Evolutionary conservation across 1,140 invertebrate species (phyloP).

Genomic region (Rhynchophorus ferrugineus): DNA sequence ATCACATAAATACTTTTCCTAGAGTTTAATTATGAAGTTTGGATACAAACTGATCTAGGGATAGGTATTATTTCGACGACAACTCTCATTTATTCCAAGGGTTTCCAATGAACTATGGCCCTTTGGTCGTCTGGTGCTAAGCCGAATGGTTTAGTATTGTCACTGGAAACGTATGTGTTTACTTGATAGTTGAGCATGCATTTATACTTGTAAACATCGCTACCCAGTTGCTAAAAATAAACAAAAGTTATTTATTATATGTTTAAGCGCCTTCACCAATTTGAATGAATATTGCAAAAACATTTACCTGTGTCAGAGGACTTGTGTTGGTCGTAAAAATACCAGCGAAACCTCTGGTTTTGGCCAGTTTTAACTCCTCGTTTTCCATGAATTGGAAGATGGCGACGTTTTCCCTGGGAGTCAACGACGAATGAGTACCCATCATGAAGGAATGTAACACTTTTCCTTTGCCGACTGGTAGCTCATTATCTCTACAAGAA

Average conservation of each 20-base stretch:
- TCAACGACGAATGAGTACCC: conserved; percentile 59
- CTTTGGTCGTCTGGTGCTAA: conserved; percentile 64
- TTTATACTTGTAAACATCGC: conserved; percentile 72
- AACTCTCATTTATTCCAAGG: conserved; percentile 18
- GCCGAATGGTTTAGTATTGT: conserved; percentile 64
- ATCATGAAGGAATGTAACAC: conserved; percentile 82
- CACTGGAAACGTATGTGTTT: conserved; percentile 62
- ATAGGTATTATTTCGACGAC: too few species aligned
- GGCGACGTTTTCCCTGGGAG: conserved; percentile 63
- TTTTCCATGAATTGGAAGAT: conserved; percentile 71
- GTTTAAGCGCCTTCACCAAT: too few species aligned
- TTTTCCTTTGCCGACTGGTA: conserved; percentile 59
- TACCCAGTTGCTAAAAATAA: conserved; percentile 64
- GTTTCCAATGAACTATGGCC: conserved; percentile 69
- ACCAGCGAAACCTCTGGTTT: conserved; percentile 55
- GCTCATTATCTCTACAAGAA: conserved; percentile 30
- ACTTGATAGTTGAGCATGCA: conserved; percentile 70
- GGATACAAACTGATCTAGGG: too few species aligned
- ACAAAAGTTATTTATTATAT: too few species aligned
- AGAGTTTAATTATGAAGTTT: too few species aligned
- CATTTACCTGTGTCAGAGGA: conserved; percentile 66
- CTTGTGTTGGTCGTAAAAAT: conserved; percentile 82
- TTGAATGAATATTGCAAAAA: background rate
- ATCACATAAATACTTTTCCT: too few species aligned
- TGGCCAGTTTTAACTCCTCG: conserved; percentile 59